phyloP scores from a whole-genome alignment of 2,888 invertebrate genomes.

The Hyppa rectilinea region DNA sequence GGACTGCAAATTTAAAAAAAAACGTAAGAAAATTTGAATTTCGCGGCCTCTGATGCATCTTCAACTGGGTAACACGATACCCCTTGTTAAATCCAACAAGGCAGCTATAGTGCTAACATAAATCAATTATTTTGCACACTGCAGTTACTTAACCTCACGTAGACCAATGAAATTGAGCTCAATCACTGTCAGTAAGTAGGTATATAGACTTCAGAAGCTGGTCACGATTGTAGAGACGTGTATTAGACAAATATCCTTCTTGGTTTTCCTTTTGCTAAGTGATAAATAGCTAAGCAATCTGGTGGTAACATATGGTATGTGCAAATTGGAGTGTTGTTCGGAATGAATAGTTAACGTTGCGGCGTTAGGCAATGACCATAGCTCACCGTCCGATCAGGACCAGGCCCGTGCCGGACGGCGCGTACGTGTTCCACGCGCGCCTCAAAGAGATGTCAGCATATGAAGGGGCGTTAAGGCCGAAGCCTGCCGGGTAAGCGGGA shows the following conservation, averaged over 20 bases:
- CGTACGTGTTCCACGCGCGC: too few relatives aligned
- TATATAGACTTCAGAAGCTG: constrained; percentile 11
- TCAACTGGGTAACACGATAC: too few relatives aligned
- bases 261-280: constrained; percentile 27
- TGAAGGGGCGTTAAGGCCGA: too few relatives aligned
- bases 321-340: constrained; percentile 9
- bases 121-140: not conserved
- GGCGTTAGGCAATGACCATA: not conserved
- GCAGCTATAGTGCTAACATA: too few relatives aligned
- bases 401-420: too few relatives aligned
- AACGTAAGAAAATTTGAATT: too few relatives aligned
- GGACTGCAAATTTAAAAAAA: too few relatives aligned
- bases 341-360: not conserved
- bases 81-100: too few relatives aligned
- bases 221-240: constrained; percentile 34
- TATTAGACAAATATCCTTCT: constrained; percentile 36
- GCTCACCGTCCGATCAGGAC: too few relatives aligned
- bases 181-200: constrained; percentile 28
- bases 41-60: too few relatives aligned
- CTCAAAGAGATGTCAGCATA: too few relatives aligned
- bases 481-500: too few relatives aligned
- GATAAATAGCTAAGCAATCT: constrained; percentile 21
- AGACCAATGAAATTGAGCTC: constrained; percentile 19
- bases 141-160: constrained; percentile 14
- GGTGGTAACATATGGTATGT: not conserved